A percentile compares a stretch with the other conserved stretches of the same genome.
phyloP scores from a whole-genome alignment of 2,888 invertebrate genomes.

The Plebejus argus region DNA sequence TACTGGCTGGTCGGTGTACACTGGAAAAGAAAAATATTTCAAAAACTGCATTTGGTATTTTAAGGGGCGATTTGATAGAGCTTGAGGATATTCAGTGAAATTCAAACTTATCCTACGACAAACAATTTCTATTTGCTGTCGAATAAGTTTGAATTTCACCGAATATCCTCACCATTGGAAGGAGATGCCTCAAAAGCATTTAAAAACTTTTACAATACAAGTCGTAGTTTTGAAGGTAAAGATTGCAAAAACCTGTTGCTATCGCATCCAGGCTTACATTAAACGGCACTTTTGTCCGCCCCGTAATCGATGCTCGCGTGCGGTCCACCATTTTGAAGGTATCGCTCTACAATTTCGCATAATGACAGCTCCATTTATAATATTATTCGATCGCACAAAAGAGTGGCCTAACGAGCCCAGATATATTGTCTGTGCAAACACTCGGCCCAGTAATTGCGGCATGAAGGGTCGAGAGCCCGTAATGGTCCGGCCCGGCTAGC shows the following conservation, averaged over 20 bases:
- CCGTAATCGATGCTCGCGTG: slow-evolving; percentile 18
- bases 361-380: slow-evolving; percentile 54
- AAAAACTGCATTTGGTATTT: neutral
- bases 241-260: neutral
- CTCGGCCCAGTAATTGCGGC: neutral
- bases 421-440: slow-evolving; percentile 18
- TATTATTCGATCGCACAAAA: slow-evolving; percentile 53
- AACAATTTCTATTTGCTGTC: no score
- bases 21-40: slow-evolving; percentile 55
- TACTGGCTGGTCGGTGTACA: slow-evolving; percentile 85
- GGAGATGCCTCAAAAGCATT: no score
- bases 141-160: no score
- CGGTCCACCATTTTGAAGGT: slow-evolving; percentile 40
- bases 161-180: no score
- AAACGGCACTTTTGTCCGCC: neutral
- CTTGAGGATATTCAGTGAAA: no score
- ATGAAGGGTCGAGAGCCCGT: neutral
- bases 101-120: no score
- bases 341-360: slow-evolving; percentile 52
- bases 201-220: no score
- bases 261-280: neutral
- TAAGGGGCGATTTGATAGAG: neutral
- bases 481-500: neutral
- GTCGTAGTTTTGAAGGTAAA: neutral
- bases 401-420: slow-evolving; percentile 12